Conservation (phyloP, 2,888 invertebrate species). For the Liposcelis brunnea region DNA sequence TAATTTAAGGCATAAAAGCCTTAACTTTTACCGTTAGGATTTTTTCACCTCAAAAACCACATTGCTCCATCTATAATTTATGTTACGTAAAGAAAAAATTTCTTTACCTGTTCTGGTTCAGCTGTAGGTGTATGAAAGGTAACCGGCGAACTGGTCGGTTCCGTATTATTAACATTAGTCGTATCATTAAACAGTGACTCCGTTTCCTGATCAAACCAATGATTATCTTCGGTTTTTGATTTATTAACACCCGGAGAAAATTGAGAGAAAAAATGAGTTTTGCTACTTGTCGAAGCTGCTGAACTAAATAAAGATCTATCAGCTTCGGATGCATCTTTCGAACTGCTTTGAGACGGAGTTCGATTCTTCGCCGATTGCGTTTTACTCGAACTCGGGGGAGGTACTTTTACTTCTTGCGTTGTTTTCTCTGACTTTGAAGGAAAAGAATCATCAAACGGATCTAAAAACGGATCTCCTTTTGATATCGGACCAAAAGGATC, state of each 20-base stretch:
- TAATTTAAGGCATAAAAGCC: no score
- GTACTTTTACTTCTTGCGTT: slow-evolving; percentile 12
- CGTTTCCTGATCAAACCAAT: slow-evolving; percentile 31
- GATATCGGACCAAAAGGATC: slow-evolving; percentile 37
- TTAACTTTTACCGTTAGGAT: no score
- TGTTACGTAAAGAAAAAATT: no score
- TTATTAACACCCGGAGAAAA: neutral
- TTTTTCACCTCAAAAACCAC: no score
- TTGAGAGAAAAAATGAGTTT: slow-evolving; percentile 3
- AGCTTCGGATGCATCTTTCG: neutral
- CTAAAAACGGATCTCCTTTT: slow-evolving; percentile 47
- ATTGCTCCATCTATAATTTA: no score
- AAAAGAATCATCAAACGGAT: slow-evolving; percentile 42
- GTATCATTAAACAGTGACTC: slow-evolving; percentile 29
- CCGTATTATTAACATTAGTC: slow-evolving; percentile 13
- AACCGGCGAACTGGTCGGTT: slow-evolving; percentile 8
- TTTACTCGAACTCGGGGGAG: slow-evolving; percentile 13
- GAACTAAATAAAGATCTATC: slow-evolving; percentile 10
- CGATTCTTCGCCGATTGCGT: slow-evolving; percentile 24
- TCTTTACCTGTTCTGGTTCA: neutral
- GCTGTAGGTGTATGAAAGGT: slow-evolving; percentile 5
- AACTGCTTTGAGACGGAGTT: neutral
- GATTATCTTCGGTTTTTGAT: slow-evolving; percentile 18
- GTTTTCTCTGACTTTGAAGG: slow-evolving; percentile 8
- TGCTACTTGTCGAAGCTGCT: slow-evolving; percentile 14